A percentile compares a stretch with the other conserved stretches of the same genome.
phyloP scores from a whole-genome alignment of 2,113 vertebrate genomes.

The Lepisosteus osseus region DNA sequence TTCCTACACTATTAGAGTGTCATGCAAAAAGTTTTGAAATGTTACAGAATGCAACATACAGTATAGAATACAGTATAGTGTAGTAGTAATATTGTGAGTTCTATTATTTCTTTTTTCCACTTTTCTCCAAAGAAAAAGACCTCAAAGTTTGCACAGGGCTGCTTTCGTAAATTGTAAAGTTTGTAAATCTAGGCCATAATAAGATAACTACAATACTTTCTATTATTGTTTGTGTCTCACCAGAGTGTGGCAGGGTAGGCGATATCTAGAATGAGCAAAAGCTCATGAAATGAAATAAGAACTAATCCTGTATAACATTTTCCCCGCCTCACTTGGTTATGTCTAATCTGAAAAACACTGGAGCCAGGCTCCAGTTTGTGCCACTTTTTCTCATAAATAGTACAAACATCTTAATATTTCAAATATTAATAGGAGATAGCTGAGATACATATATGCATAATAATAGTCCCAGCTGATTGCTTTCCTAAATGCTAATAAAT shows the following conservation, averaged over 20 bases:
- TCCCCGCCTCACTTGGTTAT: conserved; percentile 32
- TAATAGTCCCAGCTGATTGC: conserved; percentile 35
- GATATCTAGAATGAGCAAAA: conserved; percentile 41
- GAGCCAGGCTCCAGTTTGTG: conserved; percentile 32
- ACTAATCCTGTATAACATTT: conserved; percentile 54
- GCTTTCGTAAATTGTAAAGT: no score
- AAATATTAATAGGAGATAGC: conserved; percentile 56
- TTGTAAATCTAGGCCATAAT: conserved; percentile 10
- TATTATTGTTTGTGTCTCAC: conserved; percentile 10
- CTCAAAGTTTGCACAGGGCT: no score
- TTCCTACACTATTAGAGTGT: no score
- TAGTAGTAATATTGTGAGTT: no score
- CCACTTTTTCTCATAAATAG: conserved; percentile 39
- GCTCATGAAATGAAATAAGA: conserved; percentile 37
- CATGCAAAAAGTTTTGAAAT: no score
- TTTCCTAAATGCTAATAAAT: conserved; percentile 56
- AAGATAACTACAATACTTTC: conserved; percentile 19
- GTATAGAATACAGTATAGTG: no score
- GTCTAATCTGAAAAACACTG: conserved; percentile 55
- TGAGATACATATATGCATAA: conserved; percentile 42
- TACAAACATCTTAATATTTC: conserved; percentile 46
- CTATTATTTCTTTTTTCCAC: no score
- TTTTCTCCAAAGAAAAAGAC: no score
- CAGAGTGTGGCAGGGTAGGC: conserved; percentile 14
- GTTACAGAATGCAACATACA: no score